phyloP scores from a whole-genome alignment of 2,888 invertebrate genomes.

The Galerucella calmariensis region DNA sequence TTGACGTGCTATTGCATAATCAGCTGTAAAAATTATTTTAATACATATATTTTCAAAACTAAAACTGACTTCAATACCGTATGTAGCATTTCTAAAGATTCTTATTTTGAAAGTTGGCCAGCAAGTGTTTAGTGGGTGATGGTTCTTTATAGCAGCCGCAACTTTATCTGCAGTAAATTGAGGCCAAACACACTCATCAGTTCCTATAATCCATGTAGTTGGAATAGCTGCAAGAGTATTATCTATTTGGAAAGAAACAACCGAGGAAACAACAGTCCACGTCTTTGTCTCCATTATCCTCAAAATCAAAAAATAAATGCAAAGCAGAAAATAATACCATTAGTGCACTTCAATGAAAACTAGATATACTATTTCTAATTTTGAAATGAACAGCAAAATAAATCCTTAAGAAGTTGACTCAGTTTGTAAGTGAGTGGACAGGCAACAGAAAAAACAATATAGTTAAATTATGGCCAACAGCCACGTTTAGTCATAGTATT shows the following conservation, averaged over 20 bases:
- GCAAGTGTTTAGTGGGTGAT: conserved; percentile 7
- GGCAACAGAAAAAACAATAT: too few species aligned
- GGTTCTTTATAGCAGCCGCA: conserved; percentile 16
- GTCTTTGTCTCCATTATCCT: neutral
- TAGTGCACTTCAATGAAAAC: neutral
- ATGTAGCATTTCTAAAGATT: conserved; percentile 24
- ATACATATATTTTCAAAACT: conserved; percentile 16
- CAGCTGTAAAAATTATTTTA: conserved; percentile 19
- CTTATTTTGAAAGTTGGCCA: conserved; percentile 17
- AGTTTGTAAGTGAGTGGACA: too few species aligned
- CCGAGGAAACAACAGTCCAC: neutral
- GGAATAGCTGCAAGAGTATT: conserved; percentile 11
- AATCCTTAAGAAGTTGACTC: neutral
- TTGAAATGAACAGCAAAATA: neutral
- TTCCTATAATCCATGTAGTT: conserved; percentile 19
- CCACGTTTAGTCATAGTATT: too few species aligned
- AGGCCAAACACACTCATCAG: conserved; percentile 11
- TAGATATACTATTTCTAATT: neutral
- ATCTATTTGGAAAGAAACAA: conserved; percentile 11
- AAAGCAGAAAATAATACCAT: neutral
- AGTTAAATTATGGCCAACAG: too few species aligned
- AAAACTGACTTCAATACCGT: conserved; percentile 15
- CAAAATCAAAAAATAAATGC: conserved; percentile 1
- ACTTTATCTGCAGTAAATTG: conserved; percentile 11
- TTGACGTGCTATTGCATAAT: conserved; percentile 20